A percentile compares a stretch with the other conserved stretches of the same genome.
phyloP scores from a whole-genome alignment of 2,113 vertebrate genomes.

The Forbesichthys papilliferus region DNA sequence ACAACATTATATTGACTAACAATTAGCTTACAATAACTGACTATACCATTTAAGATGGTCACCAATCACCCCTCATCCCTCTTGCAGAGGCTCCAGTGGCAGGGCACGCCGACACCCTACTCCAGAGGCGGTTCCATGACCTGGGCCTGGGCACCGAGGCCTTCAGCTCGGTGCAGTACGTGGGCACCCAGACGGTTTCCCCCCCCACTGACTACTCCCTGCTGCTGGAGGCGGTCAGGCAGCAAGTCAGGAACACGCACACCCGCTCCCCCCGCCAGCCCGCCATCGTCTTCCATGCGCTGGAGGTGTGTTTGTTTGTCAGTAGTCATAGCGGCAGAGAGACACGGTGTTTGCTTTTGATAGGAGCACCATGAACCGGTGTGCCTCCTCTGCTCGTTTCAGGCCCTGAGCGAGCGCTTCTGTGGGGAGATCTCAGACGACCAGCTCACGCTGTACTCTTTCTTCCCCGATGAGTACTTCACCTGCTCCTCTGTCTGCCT shows the following conservation, averaged over 20 bases:
- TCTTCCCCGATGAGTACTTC: constrained; percentile 85
- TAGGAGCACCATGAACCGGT: not conserved
- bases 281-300: constrained; percentile 75
- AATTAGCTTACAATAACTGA: too few species aligned
- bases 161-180: constrained; percentile 82
- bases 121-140: constrained; percentile 82
- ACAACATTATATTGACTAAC: too few species aligned
- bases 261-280: constrained; percentile 79
- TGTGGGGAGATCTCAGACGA: constrained; percentile 79
- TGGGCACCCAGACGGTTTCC: constrained; percentile 78
- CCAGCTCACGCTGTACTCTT: constrained; percentile 72
- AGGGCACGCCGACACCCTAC: constrained; percentile 66
- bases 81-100: constrained; percentile 58
- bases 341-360: not conserved
- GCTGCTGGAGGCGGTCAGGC: constrained; percentile 66
- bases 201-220: constrained; percentile 78
- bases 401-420: constrained; percentile 82
- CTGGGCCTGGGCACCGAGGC: constrained; percentile 75
- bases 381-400: not conserved
- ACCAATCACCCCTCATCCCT: not conserved
- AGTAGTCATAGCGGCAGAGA: not conserved
- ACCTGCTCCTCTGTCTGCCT: constrained; percentile 81
- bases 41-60: too few species aligned
- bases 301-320: constrained; percentile 57
- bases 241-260: constrained; percentile 77